Base-by-base conservation (phyloP, 2,797 vertebrate species). In the Philypnodon macrostomus region DNA sequence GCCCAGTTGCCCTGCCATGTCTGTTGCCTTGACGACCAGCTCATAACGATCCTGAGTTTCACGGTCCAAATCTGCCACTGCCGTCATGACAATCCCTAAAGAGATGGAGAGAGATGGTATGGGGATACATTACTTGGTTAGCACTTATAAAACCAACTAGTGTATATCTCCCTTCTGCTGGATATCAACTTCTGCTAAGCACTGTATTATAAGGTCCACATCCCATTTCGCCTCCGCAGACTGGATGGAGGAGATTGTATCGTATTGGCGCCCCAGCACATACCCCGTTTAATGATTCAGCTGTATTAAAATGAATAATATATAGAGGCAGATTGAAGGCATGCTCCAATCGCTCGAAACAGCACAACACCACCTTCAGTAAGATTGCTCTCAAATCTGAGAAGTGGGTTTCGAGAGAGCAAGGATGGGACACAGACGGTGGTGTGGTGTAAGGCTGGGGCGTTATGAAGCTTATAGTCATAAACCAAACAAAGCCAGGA, bases 1-100 rank as follows among this genome's bases (percentile, higher is more conserved):
- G 0, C 97, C 97, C 90, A 98, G 87, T 88, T 99, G 96, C 53
- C 97, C 97, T 0, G 95, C 97, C 97, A 99, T 99, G 86, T 99
- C 97, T 1, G 93, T 98, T 26, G 96, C 97, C 60, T 93, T 95
- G 86, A 98, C 93, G 47, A 99, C 96, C 87, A 99, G 87, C 86
- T 98, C 95, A 0, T 98, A 98, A 39, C 94, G 94, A 80, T 99
- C 97, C 86, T 94, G 93, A 0, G 93, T 98, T 87, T 99, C 97
- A 0, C 96, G 92, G 88, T 99, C 96, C 40, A 98, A 90, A 90
- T 98, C 93, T 2, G 95, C 90, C 77, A 99, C 95, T 0, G 96
- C 96, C 0, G 97, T 98, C 76, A 93, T 92, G 88, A 99, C 97
- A 81, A 96, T 90, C 35, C 96, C 94, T 96, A 80, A 46, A 77